Percentiles rank a stretch among this genome's conserved stretches.
phyloP scores from a whole-genome alignment of 2,113 vertebrate species.

The Athene noctua region DNA sequence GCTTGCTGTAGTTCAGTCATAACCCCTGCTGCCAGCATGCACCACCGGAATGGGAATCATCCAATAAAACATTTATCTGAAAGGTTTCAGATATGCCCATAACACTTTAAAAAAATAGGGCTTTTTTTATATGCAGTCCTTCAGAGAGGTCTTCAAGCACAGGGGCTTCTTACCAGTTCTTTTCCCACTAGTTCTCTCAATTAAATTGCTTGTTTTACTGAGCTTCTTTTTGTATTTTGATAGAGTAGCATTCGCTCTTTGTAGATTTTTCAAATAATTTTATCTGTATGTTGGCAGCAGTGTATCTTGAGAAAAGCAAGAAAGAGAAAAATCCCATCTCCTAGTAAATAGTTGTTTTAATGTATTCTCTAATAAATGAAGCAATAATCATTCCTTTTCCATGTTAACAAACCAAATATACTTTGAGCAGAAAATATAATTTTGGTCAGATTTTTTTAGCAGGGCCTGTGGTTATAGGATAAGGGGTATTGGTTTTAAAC shows the following conservation, averaged over 20 bases:
- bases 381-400: not conserved
- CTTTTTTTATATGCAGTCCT: not conserved
- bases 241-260: not conserved
- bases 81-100: not conserved
- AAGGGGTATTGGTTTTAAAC: not conserved
- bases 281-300: slow-evolving; percentile 19
- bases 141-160: not conserved
- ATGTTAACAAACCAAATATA: not conserved
- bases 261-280: slow-evolving; percentile 17
- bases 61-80: slow-evolving; percentile 16
- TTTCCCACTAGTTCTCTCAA: not conserved
- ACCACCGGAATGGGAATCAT: not conserved
- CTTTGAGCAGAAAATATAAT: not conserved
- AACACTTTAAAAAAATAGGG: not conserved
- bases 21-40: not conserved
- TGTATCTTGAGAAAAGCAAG: not conserved
- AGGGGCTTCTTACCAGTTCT: not conserved
- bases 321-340: not conserved
- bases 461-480: fast-evolving
- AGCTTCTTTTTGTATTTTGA: not conserved
- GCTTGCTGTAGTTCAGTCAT: not conserved
- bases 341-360: not conserved
- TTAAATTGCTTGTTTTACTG: not conserved
- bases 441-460: not conserved
- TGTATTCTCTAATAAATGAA: not conserved